These are phyloP conservation scores for Spea hammondii DNA, from an alignment of 2,797 vertebrate genomes.

Conservation along the genomic window DNA sequence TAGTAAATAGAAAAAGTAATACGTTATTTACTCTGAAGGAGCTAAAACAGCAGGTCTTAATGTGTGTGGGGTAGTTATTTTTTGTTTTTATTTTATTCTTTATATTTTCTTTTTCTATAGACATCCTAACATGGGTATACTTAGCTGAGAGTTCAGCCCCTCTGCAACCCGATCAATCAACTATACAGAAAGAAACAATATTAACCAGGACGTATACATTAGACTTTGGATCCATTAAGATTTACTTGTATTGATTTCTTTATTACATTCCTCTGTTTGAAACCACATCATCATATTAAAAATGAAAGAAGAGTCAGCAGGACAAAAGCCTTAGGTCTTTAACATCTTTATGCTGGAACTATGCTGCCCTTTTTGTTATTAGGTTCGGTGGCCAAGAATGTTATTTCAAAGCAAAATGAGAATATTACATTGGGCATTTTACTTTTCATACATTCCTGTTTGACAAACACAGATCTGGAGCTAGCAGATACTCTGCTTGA, in stretches of 20 bases:
- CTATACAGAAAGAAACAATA: constrained; percentile 47
- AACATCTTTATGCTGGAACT: constrained; percentile 25
- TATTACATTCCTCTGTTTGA: constrained; percentile 34
- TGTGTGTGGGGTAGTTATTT: constrained; percentile 27
- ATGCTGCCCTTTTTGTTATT: neutral
- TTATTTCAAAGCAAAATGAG: constrained; percentile 17
- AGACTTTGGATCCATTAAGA: constrained; percentile 55
- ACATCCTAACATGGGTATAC: constrained; percentile 57
- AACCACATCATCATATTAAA: constrained; percentile 33
- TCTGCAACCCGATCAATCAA: constrained; percentile 53
- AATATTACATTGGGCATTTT: neutral
- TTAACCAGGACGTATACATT: constrained; percentile 57
- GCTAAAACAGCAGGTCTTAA: constrained; percentile 11
- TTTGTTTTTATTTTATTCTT: constrained; percentile 41
- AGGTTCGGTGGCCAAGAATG: neutral
- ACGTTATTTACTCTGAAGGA: constrained; percentile 55
- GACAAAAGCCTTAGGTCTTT: constrained; percentile 30
- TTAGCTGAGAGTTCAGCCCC: constrained; percentile 56
- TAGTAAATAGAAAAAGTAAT: constrained; percentile 58
- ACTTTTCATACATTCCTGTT: neutral
- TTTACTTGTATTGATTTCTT: constrained; percentile 52
- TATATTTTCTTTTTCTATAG: constrained; percentile 42
- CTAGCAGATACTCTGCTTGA: neutral
- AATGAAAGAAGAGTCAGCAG: constrained; percentile 42
- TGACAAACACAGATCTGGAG: neutral